These are phyloP conservation scores for Serranochromis macrocephalus DNA, from an alignment of 2,113 vertebrate species.

Conservation along the genomic window DNA sequence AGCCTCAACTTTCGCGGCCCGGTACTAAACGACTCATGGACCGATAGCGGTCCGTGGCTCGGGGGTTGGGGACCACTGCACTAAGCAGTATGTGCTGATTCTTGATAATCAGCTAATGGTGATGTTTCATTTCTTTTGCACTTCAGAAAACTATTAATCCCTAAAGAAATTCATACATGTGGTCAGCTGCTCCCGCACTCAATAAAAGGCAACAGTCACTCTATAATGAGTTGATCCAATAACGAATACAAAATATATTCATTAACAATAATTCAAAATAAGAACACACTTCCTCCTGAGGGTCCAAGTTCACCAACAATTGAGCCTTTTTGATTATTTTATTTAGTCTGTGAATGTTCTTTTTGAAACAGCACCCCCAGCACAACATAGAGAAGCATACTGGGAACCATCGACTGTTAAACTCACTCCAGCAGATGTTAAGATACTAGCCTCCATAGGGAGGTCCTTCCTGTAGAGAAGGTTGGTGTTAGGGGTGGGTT, in stretches of 20 bases:
- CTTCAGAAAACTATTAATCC: neutral
- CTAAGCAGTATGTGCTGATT: accelerated
- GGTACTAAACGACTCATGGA: neutral
- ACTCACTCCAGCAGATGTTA: neutral
- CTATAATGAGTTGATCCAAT: neutral
- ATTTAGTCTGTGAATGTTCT: neutral
- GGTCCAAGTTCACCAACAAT: neutral
- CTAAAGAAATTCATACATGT: neutral
- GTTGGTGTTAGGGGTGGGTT: neutral
- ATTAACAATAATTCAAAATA: neutral
- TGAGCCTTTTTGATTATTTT: neutral
- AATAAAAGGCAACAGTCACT: neutral
- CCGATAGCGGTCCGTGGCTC: neutral
- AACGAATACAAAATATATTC: neutral
- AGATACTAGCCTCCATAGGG: neutral
- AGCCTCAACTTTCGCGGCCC: accelerated
- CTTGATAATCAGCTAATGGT: neutral
- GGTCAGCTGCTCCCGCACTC: neutral
- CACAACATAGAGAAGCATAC: neutral
- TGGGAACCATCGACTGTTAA: neutral
- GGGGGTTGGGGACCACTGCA: neutral
- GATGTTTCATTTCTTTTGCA: neutral
- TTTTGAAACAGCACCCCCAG: neutral
- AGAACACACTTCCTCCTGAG: neutral
- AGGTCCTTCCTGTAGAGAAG: neutral